Percentiles rank a stretch among this genome's conserved stretches.
Conservation (phyloP, 1,140 invertebrate species). For the Aricia agestis region DNA sequence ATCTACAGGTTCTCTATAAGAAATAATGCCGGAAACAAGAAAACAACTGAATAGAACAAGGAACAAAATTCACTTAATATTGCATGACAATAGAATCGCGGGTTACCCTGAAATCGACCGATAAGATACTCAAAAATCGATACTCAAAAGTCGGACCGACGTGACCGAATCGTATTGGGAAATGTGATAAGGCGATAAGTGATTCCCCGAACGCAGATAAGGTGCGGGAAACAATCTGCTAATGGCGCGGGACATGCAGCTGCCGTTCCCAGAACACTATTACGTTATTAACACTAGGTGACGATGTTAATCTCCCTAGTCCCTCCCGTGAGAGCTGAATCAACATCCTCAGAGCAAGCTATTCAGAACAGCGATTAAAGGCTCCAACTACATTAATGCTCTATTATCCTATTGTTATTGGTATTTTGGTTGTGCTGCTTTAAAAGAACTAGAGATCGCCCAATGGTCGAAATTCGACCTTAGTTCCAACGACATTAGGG, state of each 20-base stretch:
- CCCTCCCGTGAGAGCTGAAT: background rate
- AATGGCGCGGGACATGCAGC: background rate
- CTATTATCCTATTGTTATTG: too few species aligned
- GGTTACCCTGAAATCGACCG: background rate
- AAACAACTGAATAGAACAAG: too few species aligned
- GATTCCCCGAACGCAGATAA: constrained; percentile 6
- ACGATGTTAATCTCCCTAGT: background rate
- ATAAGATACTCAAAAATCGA: background rate
- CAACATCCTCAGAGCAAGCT: background rate
- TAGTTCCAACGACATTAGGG: too few species aligned
- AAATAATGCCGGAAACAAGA: too few species aligned
- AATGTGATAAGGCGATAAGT: background rate
- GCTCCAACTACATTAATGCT: too few species aligned
- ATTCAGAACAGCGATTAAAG: background rate
- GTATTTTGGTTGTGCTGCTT: too few species aligned
- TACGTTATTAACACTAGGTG: background rate
- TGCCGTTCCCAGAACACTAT: background rate
- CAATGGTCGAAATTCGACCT: too few species aligned
- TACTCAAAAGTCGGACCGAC: background rate
- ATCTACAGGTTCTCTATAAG: too few species aligned
- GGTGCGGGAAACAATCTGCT: background rate
- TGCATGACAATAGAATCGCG: too few species aligned
- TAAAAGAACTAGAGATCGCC: too few species aligned
- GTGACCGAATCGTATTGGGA: background rate
- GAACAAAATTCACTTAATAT: too few species aligned